Evolutionary conservation across 2,888 invertebrate genomes (phyloP), one percentile per base, ranked within the genome.

Genomic region (Drosophila niveifrons): DNA sequence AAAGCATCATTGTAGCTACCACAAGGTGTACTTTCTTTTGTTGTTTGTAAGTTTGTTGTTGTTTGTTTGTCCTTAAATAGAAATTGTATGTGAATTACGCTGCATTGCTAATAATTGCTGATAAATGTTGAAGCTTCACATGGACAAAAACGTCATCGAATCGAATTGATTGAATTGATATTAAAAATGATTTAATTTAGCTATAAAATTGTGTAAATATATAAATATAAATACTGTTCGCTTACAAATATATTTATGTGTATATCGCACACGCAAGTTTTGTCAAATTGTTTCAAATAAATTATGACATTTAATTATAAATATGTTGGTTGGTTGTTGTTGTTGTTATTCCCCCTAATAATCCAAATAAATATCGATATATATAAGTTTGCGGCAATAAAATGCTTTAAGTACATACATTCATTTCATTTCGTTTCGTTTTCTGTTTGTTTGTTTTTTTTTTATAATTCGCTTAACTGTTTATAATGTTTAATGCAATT

Each of bases 221-320:
- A 80, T 88, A 75, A 77, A 90, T 88, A 83, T 88, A 87, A 88
- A 88, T 88, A 90, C 88, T 88, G 88, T 78, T 89, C 70, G 78
- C 88, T 89, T 88, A 88, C 75, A 75, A 78, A n/a, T n/a, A n/a
- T n/a, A n/a, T 83, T 69, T 74, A 50, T 50, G 17, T 50, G 13
- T 48, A 48, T 56, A 56, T 56, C 23, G 34, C 66, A 74, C 64
- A 57, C 75, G 75, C 57, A 72, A 66, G 80, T 78, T 78, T 76
- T 76, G 69, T 76, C 71, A 75, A 72, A 84, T 64, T 69, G 69
- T 66, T 77, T 17, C 44, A 56, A 77, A 82, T 75, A 80, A 82
- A 79, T 75, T 75, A 82, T 70, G 68, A 75, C 56, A 80, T 75
- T 77, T 55, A 69, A 70, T 56, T 72, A 68, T 71, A 68, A 78